phyloP scores from a whole-genome alignment of 2,888 invertebrate genomes.

The Protula sp. region DNA sequence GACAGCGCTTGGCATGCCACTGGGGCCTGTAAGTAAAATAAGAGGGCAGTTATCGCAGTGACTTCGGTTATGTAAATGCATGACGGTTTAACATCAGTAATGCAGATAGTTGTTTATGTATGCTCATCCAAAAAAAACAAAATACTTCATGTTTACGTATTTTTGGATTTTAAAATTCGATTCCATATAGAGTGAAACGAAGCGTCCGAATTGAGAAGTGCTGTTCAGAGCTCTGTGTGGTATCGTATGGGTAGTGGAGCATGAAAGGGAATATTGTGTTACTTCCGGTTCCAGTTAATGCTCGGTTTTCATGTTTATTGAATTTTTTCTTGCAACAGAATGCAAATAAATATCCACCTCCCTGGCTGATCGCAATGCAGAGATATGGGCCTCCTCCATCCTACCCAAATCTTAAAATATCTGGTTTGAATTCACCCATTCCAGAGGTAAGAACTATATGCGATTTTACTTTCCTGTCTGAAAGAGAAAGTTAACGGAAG shows the following conservation, averaged over 20 bases:
- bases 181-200: no score
- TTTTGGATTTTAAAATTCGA: no score
- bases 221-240: no score
- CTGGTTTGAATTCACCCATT: slow-evolving; percentile 95
- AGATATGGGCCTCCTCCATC: slow-evolving; percentile 98
- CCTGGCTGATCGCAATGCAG: slow-evolving; percentile 96
- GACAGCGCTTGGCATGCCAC: slow-evolving; percentile 97
- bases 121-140: background rate
- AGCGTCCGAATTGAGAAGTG: no score
- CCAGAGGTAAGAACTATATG: slow-evolving; percentile 63
- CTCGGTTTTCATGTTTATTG: no score
- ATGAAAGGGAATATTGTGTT: no score
- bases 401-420: slow-evolving; percentile 96
- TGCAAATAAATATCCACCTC: slow-evolving; percentile 68
- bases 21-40: slow-evolving; percentile 66
- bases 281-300: no score
- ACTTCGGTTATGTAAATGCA: background rate
- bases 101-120: background rate
- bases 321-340: no score
- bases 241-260: no score
- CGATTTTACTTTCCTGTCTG: no score
- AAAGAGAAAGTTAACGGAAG: no score
- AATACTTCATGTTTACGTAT: no score
- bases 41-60: background rate
- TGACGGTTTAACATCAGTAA: background rate